Evolutionary conservation across 2,113 vertebrate genomes (phyloP).

Genomic region (Sinocyclocheilus anshuiensis): DNA sequence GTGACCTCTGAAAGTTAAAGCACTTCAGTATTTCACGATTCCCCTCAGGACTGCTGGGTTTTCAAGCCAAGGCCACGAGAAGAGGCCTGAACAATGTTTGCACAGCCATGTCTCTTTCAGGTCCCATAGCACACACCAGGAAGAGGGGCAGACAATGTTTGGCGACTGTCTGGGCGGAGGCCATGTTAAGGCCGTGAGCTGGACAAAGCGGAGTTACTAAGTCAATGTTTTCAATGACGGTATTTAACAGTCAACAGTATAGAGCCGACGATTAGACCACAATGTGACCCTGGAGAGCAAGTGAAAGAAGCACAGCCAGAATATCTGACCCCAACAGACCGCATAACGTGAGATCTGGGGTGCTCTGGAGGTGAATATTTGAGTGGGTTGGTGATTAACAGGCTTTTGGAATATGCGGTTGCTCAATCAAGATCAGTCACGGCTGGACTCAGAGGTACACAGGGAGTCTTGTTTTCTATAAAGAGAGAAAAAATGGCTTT

Average conservation of each 20-base stretch:
- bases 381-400: conserved; percentile 31
- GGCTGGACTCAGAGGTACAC: conserved; percentile 30
- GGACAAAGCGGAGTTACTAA: conserved; percentile 50
- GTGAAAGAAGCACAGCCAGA: conserved; percentile 21
- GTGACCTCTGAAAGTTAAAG: background rate
- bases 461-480: conserved; percentile 8
- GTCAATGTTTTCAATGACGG: conserved; percentile 52
- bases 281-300: conserved; percentile 34
- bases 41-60: conserved; percentile 11
- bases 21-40: background rate
- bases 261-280: conserved; percentile 14
- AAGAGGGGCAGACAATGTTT: conserved; percentile 59
- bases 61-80: background rate
- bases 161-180: conserved; percentile 58
- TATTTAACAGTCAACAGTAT: conserved; percentile 44
- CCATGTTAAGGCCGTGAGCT: conserved; percentile 41
- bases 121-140: conserved; percentile 45
- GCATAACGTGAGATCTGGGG: conserved; percentile 40
- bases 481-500: conserved; percentile 20
- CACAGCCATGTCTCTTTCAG: conserved; percentile 48
- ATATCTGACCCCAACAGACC: conserved; percentile 38
- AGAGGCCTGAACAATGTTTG: conserved; percentile 50
- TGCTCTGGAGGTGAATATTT: conserved; percentile 31
- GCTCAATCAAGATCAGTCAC: conserved; percentile 17
- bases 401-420: background rate